Evolutionary conservation across 2,888 invertebrate genomes (phyloP).

Genomic region (Euplexia lucipara): DNA sequence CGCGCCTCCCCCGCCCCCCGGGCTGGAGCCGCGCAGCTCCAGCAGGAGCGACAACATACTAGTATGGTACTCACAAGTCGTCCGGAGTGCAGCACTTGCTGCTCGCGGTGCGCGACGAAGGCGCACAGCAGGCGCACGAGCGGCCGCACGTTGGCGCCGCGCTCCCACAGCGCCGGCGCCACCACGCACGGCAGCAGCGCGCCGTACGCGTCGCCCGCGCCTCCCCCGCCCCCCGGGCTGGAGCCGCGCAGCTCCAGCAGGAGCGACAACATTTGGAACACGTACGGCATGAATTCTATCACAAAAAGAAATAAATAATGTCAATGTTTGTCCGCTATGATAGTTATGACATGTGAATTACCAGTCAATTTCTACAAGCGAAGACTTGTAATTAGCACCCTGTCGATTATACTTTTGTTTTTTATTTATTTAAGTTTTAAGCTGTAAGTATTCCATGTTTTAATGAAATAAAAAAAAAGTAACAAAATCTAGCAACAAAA

Average conservation of each 20-base stretch:
- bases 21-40: slow-evolving; percentile 91
- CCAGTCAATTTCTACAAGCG: too few species aligned
- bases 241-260: slow-evolving; percentile 94
- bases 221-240: slow-evolving; percentile 60
- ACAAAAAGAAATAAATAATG: slow-evolving; percentile 69
- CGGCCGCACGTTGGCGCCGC: slow-evolving; percentile 98
- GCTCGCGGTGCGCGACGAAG: slow-evolving; percentile 91
- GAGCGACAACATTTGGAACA: slow-evolving; percentile 98
- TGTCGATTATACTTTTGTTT: too few species aligned
- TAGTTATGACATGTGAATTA: too few species aligned
- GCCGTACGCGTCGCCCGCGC: slow-evolving; percentile 95
- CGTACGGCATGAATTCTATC: slow-evolving; percentile 99
- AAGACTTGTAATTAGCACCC: too few species aligned
- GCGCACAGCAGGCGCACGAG: slow-evolving; percentile 97
- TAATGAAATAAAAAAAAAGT: too few species aligned
- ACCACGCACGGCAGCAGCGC: slow-evolving; percentile 97
- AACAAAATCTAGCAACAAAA: too few species aligned
- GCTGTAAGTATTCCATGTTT: too few species aligned
- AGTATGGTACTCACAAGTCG: slow-evolving; percentile 92
- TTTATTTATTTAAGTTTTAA: too few species aligned
- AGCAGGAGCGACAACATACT: not conserved
- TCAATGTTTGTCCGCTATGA: too few species aligned
- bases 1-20: slow-evolving; percentile 84
- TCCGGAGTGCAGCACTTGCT: slow-evolving; percentile 88
- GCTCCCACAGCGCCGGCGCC: slow-evolving; percentile 97